phyloP scores from a whole-genome alignment of 2,113 vertebrate species.

The Thomomys bottae region DNA sequence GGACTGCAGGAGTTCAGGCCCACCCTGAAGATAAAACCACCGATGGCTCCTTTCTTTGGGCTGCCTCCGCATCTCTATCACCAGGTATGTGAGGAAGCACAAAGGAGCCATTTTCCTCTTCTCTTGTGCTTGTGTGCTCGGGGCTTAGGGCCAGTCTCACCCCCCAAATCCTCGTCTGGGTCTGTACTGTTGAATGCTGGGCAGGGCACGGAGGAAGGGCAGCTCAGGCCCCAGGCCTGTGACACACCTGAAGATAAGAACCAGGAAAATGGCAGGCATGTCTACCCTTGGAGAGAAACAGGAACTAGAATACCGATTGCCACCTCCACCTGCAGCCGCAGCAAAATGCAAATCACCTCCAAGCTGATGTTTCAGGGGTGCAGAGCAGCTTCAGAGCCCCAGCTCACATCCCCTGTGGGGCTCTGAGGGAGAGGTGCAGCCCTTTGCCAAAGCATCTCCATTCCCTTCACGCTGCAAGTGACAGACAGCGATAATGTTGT shows the following conservation, averaged over 20 bases:
- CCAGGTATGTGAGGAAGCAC: accelerated
- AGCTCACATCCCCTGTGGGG: background rate
- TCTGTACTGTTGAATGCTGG: accelerated
- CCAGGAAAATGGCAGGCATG: background rate
- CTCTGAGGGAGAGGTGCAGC: background rate
- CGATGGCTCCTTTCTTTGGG: background rate
- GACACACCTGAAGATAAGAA: background rate
- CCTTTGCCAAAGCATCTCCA: background rate
- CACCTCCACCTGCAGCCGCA: background rate
- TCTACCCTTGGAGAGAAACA: slow-evolving; percentile 19
- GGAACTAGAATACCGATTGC: background rate
- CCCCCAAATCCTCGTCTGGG: background rate
- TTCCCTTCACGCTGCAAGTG: background rate
- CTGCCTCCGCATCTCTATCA: background rate
- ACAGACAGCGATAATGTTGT: background rate
- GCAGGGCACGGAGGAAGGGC: too few relatives aligned
- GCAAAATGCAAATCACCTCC: background rate
- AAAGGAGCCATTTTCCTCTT: too few relatives aligned
- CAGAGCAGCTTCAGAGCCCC: background rate
- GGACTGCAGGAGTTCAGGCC: background rate
- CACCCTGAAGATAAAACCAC: background rate
- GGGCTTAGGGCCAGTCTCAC: background rate
- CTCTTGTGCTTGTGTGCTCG: background rate
- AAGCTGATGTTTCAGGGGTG: background rate
- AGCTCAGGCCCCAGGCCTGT: accelerated